phyloP scores from a whole-genome alignment of 2,888 invertebrate genomes.

The Opisthograptis luteolata region DNA sequence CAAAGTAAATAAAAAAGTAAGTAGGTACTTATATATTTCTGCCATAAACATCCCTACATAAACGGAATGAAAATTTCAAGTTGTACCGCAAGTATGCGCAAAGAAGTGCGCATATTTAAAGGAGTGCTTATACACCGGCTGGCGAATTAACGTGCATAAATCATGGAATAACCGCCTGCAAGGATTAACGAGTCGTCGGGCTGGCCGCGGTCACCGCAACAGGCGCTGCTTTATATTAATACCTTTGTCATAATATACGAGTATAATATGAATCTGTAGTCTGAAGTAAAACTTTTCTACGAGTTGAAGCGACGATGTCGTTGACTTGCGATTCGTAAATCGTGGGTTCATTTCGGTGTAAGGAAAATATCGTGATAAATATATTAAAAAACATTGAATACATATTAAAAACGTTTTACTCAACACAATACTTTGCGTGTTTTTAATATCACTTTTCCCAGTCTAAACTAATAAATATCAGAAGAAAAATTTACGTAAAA shows the following conservation, averaged over 20 bases:
- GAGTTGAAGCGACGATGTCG: too few species aligned
- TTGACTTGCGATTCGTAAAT: too few species aligned
- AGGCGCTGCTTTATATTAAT: conserved; percentile 39
- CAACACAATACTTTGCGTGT: too few species aligned
- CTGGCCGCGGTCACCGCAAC: conserved; percentile 52
- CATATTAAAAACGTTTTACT: too few species aligned
- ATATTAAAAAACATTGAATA: too few species aligned
- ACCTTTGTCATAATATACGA: conserved; percentile 23
- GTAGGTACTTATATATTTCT: too few species aligned
- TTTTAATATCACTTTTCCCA: too few species aligned
- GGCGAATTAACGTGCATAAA: conserved; percentile 73
- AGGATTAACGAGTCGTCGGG: conserved; percentile 67
- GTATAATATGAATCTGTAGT: neutral
- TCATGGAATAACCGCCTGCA: conserved; percentile 67
- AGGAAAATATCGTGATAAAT: too few species aligned
- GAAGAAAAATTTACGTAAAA: too few species aligned
- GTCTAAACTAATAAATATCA: too few species aligned
- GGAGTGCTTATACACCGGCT: conserved; percentile 60
- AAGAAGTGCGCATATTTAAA: conserved; percentile 57
- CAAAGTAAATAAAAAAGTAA: too few species aligned
- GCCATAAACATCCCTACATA: neutral
- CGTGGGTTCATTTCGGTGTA: too few species aligned
- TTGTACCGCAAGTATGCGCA: conserved; percentile 21
- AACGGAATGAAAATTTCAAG: neutral
- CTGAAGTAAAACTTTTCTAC: neutral